Base-by-base conservation (phyloP, 2,888 invertebrate species). In the Fragum fragum region DNA sequence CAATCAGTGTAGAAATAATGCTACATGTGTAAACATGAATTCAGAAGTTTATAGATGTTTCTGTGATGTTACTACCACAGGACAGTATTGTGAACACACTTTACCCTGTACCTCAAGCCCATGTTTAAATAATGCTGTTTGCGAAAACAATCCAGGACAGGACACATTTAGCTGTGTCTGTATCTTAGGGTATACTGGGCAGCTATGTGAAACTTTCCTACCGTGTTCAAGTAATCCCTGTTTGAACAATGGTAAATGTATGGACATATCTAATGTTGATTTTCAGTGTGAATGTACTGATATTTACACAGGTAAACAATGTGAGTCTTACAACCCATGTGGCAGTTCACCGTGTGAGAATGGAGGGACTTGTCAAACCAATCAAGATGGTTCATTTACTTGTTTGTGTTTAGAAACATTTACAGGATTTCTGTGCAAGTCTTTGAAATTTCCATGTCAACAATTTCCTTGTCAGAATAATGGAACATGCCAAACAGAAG, bases 1-100 rank as follows among this genome's bases (percentile, higher is more conserved):
- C 29, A 79, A 83, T 36, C 89, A 91, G 5, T 94, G 94, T 76
- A 69, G 83, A 39, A 96, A 96, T 91, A 97, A 97, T 0, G 97
- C 98, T 83, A 96, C 95, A 71, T 98, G 98, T 94, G 95, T 96
- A 76, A 98, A 98, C 95, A 96, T 96, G 90, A 79, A 87, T 26
- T 61, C 78, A 1, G 76, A 77, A 6, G 68, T 52, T 85, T 83
- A 79, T 21, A 52, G 23, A 7, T 92, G 92, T 76, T 26, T 81
- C 7, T 93, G 93, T 83, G 59, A 82, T 18, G 69, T 47, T 1
- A 87, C 88, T 39, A 85, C 81, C 11, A 87, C 81, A 53, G 90
- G 90, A 29, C 23, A 68, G n/a, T 72, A 63, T 6, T 90, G 90
- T 88, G 87, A 89, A 75, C 79, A 71, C 21, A 74, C 69, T 73